Evolutionary conservation across 1,140 invertebrate species (phyloP).

Genomic region (Drosophila lacteicornis): DNA sequence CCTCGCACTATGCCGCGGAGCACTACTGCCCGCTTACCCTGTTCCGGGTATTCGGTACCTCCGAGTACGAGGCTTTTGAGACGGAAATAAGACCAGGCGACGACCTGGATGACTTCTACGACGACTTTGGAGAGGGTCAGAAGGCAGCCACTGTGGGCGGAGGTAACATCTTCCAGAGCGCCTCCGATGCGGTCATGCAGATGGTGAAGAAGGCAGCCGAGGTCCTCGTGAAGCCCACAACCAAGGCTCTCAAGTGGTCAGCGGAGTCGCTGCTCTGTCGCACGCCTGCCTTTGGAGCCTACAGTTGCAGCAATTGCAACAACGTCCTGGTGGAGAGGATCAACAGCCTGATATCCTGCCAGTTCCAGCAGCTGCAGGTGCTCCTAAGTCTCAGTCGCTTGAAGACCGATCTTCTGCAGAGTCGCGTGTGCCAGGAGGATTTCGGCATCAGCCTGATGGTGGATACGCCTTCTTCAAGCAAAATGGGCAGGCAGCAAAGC

Average conservation of each 20-base stretch:
- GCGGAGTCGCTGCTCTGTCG: conserved; percentile 52
- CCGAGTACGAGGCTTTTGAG: conserved; percentile 94
- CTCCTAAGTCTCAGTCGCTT: conserved; percentile 60
- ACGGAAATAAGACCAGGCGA: conserved; percentile 89
- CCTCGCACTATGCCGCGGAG: conserved; percentile 97
- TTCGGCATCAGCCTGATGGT: conserved; percentile 46
- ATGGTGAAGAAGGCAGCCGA: conserved; percentile 95
- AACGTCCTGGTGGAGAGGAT: conserved; percentile 57
- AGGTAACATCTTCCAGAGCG: conserved; percentile 93
- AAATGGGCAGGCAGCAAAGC: conserved; percentile 74
- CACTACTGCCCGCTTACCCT: conserved; percentile 98
- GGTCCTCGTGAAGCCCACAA: conserved; percentile 89
- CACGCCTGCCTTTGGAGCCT: conserved; percentile 58
- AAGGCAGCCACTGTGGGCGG: conserved; percentile 21
- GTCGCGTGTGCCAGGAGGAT: conserved; percentile 63
- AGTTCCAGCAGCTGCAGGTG: conserved; percentile 60
- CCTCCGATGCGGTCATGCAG: conserved; percentile 93
- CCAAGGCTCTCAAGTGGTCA: conserved; percentile 72
- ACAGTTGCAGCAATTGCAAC: conserved; percentile 68
- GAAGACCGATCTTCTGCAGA: conserved; percentile 56
- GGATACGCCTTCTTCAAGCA: conserved; percentile 6
- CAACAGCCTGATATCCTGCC: conserved; percentile 71
- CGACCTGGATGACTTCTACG: conserved; percentile 88
- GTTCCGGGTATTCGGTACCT: conserved; percentile 95
- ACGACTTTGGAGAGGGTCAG: conserved; percentile 85